These are phyloP conservation scores for Gasterosteus aculeatus DNA, from an alignment of 2,113 vertebrate genomes.

Conservation along the genomic window DNA sequence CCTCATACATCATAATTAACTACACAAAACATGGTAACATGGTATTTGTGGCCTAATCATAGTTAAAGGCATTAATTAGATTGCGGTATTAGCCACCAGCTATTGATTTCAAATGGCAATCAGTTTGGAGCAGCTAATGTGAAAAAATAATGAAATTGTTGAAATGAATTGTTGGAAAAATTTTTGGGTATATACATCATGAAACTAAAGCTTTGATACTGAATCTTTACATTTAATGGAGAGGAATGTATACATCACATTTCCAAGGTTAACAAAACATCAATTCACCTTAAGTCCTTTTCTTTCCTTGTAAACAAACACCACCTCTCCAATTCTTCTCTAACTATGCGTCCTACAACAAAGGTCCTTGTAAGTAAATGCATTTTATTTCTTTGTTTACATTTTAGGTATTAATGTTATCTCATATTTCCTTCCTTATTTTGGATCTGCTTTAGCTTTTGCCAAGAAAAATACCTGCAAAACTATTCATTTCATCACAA, in stretches of 20 bases:
- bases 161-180: background rate
- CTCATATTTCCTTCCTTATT: background rate
- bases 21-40: no score
- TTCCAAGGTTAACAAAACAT: background rate
- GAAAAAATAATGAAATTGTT: background rate
- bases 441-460: background rate
- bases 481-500: background rate
- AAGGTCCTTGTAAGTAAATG: slow-evolving; percentile 28
- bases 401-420: no score
- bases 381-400: background rate
- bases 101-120: background rate
- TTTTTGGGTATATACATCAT: background rate
- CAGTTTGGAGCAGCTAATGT: background rate
- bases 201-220: background rate
- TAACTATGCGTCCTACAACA: background rate
- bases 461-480: background rate
- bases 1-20: no score
- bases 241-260: background rate
- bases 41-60: background rate
- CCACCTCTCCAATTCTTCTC: background rate
- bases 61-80: background rate
- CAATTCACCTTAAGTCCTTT: background rate
- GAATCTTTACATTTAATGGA: background rate
- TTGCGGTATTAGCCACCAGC: background rate
- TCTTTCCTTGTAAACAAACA: background rate